Evolutionary conservation across 2,113 vertebrate species (phyloP).

Genomic region (Mohoua ochrocephala): DNA sequence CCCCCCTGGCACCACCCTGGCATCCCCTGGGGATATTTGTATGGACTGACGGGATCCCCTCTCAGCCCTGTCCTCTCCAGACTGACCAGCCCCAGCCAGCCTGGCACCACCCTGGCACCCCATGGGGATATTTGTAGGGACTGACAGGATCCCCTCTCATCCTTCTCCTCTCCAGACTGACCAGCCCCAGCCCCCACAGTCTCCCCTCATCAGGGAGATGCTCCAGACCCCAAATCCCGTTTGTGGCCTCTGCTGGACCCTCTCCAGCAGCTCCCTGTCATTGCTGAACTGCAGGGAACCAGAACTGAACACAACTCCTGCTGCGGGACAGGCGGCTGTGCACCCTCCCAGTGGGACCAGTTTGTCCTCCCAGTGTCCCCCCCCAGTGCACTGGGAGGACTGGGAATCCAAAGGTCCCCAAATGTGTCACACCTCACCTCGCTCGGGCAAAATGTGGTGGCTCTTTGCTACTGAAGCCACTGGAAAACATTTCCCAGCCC

Average conservation of each 20-base stretch:
- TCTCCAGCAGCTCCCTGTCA: background rate
- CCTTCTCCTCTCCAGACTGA: background rate
- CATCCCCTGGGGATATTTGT: background rate
- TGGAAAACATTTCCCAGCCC: background rate
- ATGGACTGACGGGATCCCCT: background rate
- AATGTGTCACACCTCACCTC: background rate
- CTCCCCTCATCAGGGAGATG: background rate
- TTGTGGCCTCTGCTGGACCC: background rate
- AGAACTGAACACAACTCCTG: background rate
- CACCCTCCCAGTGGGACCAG: background rate
- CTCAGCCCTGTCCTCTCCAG: background rate
- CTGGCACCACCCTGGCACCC: no score
- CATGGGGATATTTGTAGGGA: background rate
- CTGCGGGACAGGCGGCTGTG: fast-evolving
- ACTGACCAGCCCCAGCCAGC: background rate
- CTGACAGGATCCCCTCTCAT: background rate
- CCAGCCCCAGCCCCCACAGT: background rate
- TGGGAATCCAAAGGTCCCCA: background rate
- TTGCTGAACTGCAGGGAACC: background rate
- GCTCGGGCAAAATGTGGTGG: background rate
- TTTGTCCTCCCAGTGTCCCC: background rate
- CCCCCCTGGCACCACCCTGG: background rate
- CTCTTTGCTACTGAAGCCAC: background rate
- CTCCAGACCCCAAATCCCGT: background rate
- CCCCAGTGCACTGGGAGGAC: background rate